These are phyloP conservation scores for Florisuga fusca DNA, from an alignment of 2,797 vertebrate species.

Conservation along the genomic window DNA sequence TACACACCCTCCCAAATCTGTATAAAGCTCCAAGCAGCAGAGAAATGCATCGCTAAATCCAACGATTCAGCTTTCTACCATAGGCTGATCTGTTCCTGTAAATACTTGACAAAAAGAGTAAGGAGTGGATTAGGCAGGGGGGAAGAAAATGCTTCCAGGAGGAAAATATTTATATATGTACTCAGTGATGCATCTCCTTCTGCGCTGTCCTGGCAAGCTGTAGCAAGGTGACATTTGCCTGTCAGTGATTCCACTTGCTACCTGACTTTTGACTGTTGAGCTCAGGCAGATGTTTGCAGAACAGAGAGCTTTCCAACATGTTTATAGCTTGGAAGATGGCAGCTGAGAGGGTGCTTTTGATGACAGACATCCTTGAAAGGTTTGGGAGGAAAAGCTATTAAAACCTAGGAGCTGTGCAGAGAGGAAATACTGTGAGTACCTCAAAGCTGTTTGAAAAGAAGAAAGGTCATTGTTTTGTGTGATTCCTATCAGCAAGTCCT, in stretches of 20 bases:
- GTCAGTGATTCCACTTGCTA: not conserved
- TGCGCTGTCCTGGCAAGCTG: not conserved
- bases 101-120: not conserved
- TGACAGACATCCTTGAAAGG: slow-evolving; percentile 42
- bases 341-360: slow-evolving; percentile 42
- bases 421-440: not conserved
- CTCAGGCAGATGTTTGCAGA: not conserved
- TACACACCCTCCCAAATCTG: not conserved
- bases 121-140: not conserved
- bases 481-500: not conserved
- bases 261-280: not conserved
- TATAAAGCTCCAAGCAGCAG: no score
- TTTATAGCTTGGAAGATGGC: slow-evolving; percentile 1
- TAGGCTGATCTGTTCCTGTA: not conserved
- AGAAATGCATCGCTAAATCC: not conserved
- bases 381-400: slow-evolving; percentile 37
- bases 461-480: not conserved
- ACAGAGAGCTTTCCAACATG: not conserved
- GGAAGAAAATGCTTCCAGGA: not conserved
- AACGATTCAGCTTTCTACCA: not conserved
- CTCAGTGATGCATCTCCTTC: not conserved
- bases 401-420: slow-evolving; percentile 10
- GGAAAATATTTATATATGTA: not conserved
- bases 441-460: not conserved
- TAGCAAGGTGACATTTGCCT: not conserved